A percentile compares a stretch with the other conserved stretches of the same genome.
Evolutionary conservation across 2,888 invertebrate species (phyloP).

Genomic region (Dascillus cervinus): DNA sequence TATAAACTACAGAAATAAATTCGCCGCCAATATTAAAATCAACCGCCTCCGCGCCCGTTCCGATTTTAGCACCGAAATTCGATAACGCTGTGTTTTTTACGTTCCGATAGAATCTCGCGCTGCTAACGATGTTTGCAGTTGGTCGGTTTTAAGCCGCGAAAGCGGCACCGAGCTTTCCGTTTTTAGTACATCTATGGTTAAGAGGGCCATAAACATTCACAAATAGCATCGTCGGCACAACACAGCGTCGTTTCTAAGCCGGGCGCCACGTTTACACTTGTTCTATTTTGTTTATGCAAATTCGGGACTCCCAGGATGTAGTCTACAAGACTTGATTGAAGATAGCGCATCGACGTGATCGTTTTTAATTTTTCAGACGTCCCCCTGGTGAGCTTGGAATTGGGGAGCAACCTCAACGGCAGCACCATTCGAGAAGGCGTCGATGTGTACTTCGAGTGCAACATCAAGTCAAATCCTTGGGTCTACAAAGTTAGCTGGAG

Average conservation of each 20-base stretch:
- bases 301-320: slow-evolving; percentile 10
- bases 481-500: slow-evolving; percentile 71
- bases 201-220: background rate
- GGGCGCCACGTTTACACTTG: slow-evolving; percentile 27
- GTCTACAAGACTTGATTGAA: slow-evolving; percentile 3
- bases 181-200: background rate
- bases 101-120: no score
- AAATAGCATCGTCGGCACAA: background rate
- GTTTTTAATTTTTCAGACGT: slow-evolving; percentile 55
- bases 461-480: slow-evolving; percentile 82
- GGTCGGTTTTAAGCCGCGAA: no score
- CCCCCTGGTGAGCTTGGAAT: slow-evolving; percentile 72
- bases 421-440: slow-evolving; percentile 77
- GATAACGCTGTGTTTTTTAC: no score
- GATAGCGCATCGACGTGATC: background rate
- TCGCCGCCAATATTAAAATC: no score
- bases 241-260: slow-evolving; percentile 25
- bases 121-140: no score
- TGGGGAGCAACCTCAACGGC: slow-evolving; percentile 75
- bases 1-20: background rate
- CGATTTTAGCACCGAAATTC: no score
- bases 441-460: slow-evolving; percentile 87
- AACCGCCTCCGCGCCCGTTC: no score
- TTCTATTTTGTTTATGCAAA: slow-evolving; percentile 31
- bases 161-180: background rate